A percentile compares a stretch with the other conserved stretches of the same genome.
phyloP scores from a whole-genome alignment of 2,797 vertebrate genomes.

The Ceryle rudis region DNA sequence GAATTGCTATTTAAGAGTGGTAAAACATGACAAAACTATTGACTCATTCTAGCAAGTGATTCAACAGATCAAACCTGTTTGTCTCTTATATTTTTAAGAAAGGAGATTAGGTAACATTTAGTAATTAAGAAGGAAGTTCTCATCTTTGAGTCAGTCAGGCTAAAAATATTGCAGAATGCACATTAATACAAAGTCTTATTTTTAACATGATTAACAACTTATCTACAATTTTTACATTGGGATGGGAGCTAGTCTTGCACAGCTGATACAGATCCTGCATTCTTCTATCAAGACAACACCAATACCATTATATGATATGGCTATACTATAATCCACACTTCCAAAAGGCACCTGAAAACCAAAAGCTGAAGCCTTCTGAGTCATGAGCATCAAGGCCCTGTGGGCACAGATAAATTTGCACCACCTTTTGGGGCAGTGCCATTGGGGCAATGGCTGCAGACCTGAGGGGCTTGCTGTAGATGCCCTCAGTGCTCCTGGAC shows the following conservation, averaged over 20 bases:
- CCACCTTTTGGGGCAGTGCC: accelerated
- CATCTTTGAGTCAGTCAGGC: neutral
- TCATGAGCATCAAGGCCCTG: accelerated
- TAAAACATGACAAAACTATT: neutral
- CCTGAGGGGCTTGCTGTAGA: no score
- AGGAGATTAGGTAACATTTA: neutral
- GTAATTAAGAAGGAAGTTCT: neutral
- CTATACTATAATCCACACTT: neutral
- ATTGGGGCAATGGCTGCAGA: neutral
- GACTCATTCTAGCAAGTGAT: neutral
- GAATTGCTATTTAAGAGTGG: neutral
- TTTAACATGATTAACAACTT: neutral
- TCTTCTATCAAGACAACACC: neutral
- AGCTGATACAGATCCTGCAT: neutral
- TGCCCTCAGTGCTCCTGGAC: accelerated
- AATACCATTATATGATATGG: neutral
- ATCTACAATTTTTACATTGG: neutral
- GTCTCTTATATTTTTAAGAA: neutral
- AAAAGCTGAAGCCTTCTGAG: neutral
- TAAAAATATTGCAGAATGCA: neutral
- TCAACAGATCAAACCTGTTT: neutral
- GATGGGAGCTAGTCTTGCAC: neutral
- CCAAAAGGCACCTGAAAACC: neutral
- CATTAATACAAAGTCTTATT: neutral
- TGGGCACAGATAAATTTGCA: no score